Base-by-base conservation (phyloP, 2,797 vertebrate genomes). In the Anolis apletophallus region DNA sequence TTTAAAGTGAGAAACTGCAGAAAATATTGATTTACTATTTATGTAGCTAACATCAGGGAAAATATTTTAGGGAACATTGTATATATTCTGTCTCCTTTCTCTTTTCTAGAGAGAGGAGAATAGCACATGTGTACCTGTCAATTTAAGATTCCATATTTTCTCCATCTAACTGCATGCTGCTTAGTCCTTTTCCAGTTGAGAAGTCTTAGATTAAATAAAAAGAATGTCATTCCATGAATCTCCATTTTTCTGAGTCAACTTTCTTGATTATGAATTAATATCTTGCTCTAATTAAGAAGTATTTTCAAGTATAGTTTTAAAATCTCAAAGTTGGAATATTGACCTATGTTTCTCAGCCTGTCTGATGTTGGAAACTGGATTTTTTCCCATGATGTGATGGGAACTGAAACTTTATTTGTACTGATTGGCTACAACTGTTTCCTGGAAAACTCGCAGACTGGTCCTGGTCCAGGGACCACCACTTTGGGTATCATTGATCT, bases 221-320 rank as follows among this genome's bases (percentile, higher is more conserved):
- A 61, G 1, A 71, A 83, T 52, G 74, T 17, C 46, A 83, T 46
- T 52, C 5, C 59, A 7, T 57, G 26, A 64, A 29, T 64, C 61
- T 64, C 26, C 26, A 64, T 64, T 64, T 46, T 64, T 73, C 40
- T 73, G 71, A 12, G 11, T 72, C 19, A 71, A 14, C 61, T 81
- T 76, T 55, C 57, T 86, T 29, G 61, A 88, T 88, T 76, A 85
- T n/a, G 13, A 83, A 36, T 86, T 29, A 73, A 80, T 89, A 81
- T 59, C 57, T 0, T 78, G 81, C 36, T 75, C 64, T 32, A 74
- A 76, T 23, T 67, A 46, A 76, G n/a, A 19, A 57, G 69, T 46
- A 59, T 77, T 8, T 34, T 87, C 40, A 77, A 81, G 36, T n/a
- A 82, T 67, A n/a, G 13, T 52, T 81, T 34, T 77, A 4, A 76